Evolutionary conservation across 2,888 invertebrate genomes (phyloP).

Genomic region (Cactoblastis cactorum): DNA sequence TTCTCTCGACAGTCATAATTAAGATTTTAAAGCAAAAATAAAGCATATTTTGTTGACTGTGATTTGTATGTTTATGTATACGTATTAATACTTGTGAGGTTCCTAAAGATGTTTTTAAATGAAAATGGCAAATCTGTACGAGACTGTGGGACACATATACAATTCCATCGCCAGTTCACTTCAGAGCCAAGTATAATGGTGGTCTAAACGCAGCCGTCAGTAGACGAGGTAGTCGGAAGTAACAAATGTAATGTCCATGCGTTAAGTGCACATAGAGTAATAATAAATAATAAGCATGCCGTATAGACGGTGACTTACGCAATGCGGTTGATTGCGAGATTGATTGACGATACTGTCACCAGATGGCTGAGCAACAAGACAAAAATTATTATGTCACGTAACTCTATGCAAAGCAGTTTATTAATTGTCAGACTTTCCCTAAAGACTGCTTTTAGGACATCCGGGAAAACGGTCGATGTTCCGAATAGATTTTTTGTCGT

Average conservation of each 20-base stretch:
- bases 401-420: constrained; percentile 54
- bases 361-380: constrained; percentile 89
- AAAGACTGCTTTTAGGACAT: not conserved
- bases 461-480: not conserved
- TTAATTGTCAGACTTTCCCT: not conserved
- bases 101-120: no score
- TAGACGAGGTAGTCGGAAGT: constrained; percentile 32
- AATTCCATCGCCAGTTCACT: not conserved
- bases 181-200: not conserved
- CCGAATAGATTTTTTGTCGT: not conserved
- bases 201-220: constrained; percentile 33
- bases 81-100: no score
- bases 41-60: no score
- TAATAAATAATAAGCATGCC: constrained; percentile 62
- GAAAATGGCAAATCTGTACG: no score
- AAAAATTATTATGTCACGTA: constrained; percentile 72
- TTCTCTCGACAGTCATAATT: no score
- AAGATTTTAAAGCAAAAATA: no score
- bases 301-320: constrained; percentile 86
- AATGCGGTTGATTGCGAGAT: constrained; percentile 94
- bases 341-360: constrained; percentile 94
- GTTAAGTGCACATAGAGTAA: constrained; percentile 58
- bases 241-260: constrained; percentile 55
- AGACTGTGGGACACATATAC: not conserved
- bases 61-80: no score